Evolutionary conservation across 2,888 invertebrate species (phyloP).

Genomic region (Tortrix viridana): DNA sequence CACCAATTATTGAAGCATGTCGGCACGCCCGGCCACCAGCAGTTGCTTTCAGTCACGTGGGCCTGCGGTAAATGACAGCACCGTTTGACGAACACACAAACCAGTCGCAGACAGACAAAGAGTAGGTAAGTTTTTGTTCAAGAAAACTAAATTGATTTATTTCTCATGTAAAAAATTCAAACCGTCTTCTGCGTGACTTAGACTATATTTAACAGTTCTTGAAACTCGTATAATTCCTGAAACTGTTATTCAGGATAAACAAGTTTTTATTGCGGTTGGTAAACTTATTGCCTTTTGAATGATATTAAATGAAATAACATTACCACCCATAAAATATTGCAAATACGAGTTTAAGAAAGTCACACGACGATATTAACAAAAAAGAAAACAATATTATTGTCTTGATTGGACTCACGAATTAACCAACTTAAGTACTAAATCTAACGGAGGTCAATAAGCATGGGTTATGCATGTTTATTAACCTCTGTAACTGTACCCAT

Average conservation of each 20-base stretch:
- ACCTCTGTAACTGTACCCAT: background rate
- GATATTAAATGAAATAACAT: too few species aligned
- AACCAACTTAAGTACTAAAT: too few species aligned
- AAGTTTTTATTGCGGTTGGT: too few species aligned
- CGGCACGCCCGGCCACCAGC: slow-evolving; percentile 59
- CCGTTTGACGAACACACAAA: slow-evolving; percentile 50
- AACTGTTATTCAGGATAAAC: too few species aligned
- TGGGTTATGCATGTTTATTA: too few species aligned
- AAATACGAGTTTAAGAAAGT: too few species aligned
- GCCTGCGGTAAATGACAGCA: slow-evolving; percentile 56
- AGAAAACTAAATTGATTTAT: background rate
- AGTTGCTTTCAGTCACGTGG: slow-evolving; percentile 70
- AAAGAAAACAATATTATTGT: too few species aligned
- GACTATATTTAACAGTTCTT: background rate
- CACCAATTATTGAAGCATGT: slow-evolving; percentile 55
- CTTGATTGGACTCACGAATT: too few species aligned
- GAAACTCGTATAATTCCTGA: background rate
- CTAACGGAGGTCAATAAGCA: background rate
- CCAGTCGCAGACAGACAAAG: background rate
- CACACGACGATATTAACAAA: too few species aligned
- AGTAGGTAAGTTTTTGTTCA: too few species aligned
- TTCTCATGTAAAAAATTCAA: slow-evolving; percentile 4
- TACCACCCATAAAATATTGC: too few species aligned
- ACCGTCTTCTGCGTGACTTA: background rate
- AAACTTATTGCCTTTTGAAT: too few species aligned